These are phyloP conservation scores for Capra hircus DNA, from an alignment of 2,113 vertebrate species.

Conservation along the genomic window DNA sequence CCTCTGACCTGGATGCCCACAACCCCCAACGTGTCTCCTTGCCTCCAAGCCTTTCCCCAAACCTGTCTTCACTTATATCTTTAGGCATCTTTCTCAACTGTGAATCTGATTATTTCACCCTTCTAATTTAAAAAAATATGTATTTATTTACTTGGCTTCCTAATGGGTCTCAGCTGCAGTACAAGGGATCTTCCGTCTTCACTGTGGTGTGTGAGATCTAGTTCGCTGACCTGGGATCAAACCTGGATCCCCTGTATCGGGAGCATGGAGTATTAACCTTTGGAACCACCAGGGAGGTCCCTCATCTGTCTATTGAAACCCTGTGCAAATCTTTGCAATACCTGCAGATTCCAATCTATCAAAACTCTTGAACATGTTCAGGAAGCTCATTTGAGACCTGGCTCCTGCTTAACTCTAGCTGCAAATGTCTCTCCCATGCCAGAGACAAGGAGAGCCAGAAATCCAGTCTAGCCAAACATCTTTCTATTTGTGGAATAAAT, in stretches of 20 bases:
- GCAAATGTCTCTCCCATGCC: not conserved
- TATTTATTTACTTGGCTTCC: not conserved
- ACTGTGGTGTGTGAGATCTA: not conserved
- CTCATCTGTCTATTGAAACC: not conserved
- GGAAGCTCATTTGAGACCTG: not conserved
- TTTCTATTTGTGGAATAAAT: not conserved
- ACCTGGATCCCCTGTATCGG: not conserved
- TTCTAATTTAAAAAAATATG: not conserved
- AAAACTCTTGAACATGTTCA: not conserved
- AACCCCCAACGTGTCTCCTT: not conserved
- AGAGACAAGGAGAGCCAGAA: not conserved
- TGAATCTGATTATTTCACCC: not conserved
- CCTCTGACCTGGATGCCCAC: not conserved
- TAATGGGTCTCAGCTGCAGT: not conserved
- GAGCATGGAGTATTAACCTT: not conserved
- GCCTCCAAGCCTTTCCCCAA: not conserved
- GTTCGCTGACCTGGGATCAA: not conserved
- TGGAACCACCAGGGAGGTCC: not conserved
- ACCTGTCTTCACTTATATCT: not conserved
- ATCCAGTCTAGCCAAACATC: not conserved
- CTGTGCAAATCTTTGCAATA: not conserved
- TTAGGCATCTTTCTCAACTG: not conserved
- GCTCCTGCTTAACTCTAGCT: not conserved
- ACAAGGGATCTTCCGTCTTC: not conserved
- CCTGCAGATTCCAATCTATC: not conserved